Conservation (phyloP, 2,113 vertebrate genomes). For the Rhinoptilus africanus region DNA sequence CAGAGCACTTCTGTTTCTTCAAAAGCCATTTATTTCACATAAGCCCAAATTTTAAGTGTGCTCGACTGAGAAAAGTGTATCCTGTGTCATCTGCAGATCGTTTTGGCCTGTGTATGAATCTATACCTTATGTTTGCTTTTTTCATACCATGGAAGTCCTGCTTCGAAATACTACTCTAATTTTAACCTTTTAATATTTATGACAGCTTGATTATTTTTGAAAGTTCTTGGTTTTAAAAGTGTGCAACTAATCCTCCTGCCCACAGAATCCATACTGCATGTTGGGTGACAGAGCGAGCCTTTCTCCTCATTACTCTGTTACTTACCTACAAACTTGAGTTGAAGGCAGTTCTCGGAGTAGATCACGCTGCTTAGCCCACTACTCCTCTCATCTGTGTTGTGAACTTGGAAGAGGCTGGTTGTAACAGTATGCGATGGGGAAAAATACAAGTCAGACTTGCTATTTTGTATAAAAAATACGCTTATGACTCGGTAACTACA, state of each 20-base stretch:
- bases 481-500: not conserved
- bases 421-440: not conserved
- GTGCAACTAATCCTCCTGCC: not conserved
- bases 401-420: not conserved
- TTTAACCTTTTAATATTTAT: not conserved
- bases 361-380: not conserved
- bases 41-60: not conserved
- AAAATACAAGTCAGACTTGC: not conserved
- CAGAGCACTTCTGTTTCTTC: not conserved
- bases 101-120: not conserved
- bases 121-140: not conserved
- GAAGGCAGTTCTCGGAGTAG: not conserved
- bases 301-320: not conserved
- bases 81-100: not conserved
- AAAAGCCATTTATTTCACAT: not conserved
- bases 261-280: not conserved
- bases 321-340: not conserved
- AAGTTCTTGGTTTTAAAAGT: not conserved
- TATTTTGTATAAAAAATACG: not conserved
- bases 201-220: not conserved
- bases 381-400: not conserved
- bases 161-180: not conserved
- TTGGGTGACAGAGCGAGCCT: not conserved
- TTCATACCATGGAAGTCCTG: not conserved
- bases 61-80: not conserved